Conservation (phyloP, 2,113 vertebrate species). For the Pelmatolapia mariae region DNA sequence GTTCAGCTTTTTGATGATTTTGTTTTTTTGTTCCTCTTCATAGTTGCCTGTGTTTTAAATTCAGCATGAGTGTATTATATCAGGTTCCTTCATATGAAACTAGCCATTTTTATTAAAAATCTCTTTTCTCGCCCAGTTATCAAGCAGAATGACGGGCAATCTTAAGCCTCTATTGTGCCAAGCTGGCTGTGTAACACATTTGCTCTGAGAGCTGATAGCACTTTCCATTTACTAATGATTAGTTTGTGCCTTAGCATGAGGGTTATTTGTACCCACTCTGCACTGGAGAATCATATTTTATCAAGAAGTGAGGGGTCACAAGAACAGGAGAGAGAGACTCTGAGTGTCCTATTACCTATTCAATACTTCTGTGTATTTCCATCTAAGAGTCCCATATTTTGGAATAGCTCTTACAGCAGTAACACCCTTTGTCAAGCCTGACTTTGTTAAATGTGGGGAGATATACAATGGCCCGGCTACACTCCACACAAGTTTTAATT, state of each 20-base stretch:
- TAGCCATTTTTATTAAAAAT: not conserved
- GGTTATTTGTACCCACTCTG: slow-evolving; percentile 31
- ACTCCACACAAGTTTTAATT: not conserved
- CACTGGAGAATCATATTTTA: slow-evolving; percentile 15
- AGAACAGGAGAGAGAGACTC: not conserved
- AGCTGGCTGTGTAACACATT: slow-evolving; percentile 3
- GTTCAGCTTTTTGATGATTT: not conserved
- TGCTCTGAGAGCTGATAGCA: slow-evolving; percentile 6
- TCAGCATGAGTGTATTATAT: not conserved
- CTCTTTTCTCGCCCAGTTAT: not conserved
- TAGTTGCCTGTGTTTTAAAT: not conserved
- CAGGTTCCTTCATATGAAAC: not conserved
- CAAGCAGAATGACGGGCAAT: not conserved
- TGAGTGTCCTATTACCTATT: slow-evolving; percentile 6
- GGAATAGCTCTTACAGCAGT: not conserved
- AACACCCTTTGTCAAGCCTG: not conserved
- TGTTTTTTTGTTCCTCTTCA: not conserved
- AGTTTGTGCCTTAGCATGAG: slow-evolving; percentile 14
- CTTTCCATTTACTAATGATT: slow-evolving; percentile 43
- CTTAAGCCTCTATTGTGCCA: slow-evolving; percentile 11
- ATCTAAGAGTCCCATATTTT: not conserved
- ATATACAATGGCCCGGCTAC: not conserved
- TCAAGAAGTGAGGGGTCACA: slow-evolving; percentile 12
- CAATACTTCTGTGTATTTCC: slow-evolving; percentile 2
- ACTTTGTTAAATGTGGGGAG: not conserved